Evolutionary conservation across 2,113 vertebrate genomes (phyloP), one percentile per base, ranked within the genome.

Genomic region (Sander vitreus): DNA sequence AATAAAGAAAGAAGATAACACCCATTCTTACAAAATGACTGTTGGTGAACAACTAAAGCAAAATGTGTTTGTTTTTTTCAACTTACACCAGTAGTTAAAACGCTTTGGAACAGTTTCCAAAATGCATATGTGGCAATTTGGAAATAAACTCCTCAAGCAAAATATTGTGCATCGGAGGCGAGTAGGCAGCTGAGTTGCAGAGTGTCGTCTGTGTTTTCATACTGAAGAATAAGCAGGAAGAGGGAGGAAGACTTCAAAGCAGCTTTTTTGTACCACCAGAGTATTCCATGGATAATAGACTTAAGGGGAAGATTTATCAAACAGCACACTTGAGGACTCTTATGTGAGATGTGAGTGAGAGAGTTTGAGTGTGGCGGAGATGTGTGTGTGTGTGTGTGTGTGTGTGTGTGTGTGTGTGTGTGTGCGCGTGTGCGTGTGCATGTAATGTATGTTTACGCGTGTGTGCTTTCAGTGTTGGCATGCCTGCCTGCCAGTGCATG

Each of bases 241-340:
- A 81, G 68, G 67, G 80, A 39, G 83, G 78, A 78, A 89, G 86
- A 93, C 93, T 93, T 94, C 92, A 94, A 93, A 93, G 93, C 76
- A 6, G 79, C 67, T 80, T 90, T 82, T 90, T 69, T 36, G 12
- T 90, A 87, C 88, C 91, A 89, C 90, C 88, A 59, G 89, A 93
- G 86, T 79, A 84, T 90, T 91, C 88, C 86, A 47, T 72, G 92
- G 92, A 93, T 92, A 93, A 93, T 90, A 88, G 91, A 93, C 91
- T 93, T 93, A 92, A 91, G 90, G 83, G 86, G 83, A 76, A 89
- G 91, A 93, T 93, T 93, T 92, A 94, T 92, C 90, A 93, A 92
- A 93, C 83, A 66, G 77, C 92, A 88, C 91, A 89, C 85, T 88
- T 76, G 79, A 85, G 88, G 77, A 90, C 72, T 84, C 78, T 86